Evolutionary conservation across 2,888 invertebrate species (phyloP).

Genomic region (Megastigmus dorsalis): DNA sequence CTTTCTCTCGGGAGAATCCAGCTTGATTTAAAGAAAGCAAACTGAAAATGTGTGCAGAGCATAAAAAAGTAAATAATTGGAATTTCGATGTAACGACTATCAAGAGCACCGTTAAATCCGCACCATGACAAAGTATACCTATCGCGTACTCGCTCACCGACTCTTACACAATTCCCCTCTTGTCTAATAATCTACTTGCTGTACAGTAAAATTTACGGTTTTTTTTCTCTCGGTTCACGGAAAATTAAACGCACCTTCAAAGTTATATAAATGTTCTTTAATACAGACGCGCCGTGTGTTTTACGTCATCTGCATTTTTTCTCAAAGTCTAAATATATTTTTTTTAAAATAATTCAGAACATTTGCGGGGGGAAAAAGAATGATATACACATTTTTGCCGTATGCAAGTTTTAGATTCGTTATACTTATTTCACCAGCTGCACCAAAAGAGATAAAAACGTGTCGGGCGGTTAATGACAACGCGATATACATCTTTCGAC

Average conservation of each 20-base stretch:
- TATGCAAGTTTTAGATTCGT: neutral
- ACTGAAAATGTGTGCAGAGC: neutral
- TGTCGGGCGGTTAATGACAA: neutral
- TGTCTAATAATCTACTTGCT: slow-evolving; percentile 11
- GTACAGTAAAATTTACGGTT: slow-evolving; percentile 12
- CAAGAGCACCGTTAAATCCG: neutral
- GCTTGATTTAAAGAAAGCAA: neutral
- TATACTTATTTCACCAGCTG: neutral
- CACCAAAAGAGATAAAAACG: neutral
- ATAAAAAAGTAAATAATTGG: slow-evolving; percentile 11
- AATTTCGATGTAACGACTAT: neutral
- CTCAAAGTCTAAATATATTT: neutral
- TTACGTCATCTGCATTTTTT: neutral
- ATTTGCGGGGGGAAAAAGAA: neutral
- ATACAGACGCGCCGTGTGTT: too few relatives aligned
- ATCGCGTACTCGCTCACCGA: neutral
- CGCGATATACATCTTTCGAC: neutral
- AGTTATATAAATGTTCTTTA: too few relatives aligned
- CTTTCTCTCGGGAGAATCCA: neutral
- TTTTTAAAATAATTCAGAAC: neutral
- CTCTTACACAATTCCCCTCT: slow-evolving; percentile 1
- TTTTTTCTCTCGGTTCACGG: neutral
- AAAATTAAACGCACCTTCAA: neutral
- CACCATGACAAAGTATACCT: slow-evolving; percentile 2
- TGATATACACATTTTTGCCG: neutral